Conservation (phyloP, 2,113 vertebrate genomes). For the Ptyas mucosa region DNA sequence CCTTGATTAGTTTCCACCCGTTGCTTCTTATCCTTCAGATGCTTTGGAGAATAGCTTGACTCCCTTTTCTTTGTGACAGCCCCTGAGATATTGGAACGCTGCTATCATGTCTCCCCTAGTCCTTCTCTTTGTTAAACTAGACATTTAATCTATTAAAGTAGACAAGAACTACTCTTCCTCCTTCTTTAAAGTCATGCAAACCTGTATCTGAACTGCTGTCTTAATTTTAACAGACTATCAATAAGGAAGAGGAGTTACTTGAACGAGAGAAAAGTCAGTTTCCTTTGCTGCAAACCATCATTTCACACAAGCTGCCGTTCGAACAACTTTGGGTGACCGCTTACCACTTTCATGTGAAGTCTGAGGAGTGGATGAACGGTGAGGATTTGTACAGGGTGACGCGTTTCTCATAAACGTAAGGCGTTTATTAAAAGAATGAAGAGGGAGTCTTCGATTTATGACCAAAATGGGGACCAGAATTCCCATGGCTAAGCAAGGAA, state of each 20-base stretch:
- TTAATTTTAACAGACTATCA: constrained; percentile 73
- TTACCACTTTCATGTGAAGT: constrained; percentile 78
- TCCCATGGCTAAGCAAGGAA: background rate
- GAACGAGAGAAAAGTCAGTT: constrained; percentile 78
- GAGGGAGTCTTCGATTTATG: background rate
- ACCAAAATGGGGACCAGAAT: background rate
- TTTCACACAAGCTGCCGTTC: constrained; percentile 77
- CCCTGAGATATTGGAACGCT: too few relatives aligned
- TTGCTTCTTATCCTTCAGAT: too few relatives aligned
- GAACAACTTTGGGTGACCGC: constrained; percentile 87
- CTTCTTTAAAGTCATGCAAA: background rate
- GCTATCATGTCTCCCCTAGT: too few relatives aligned
- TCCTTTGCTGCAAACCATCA: constrained; percentile 76
- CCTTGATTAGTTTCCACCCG: too few relatives aligned
- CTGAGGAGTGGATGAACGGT: constrained; percentile 90
- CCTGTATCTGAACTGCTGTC: background rate
- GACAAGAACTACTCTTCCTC: background rate
- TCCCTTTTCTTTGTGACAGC: too few relatives aligned
- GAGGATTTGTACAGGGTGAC: constrained; percentile 11
- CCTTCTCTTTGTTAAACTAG: too few relatives aligned
- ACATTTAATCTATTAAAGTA: too few relatives aligned
- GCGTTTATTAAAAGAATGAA: background rate
- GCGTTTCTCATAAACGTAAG: background rate
- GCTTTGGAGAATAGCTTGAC: too few relatives aligned
- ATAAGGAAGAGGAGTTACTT: constrained; percentile 83